Percentiles rank a stretch among this genome's conserved stretches.
phyloP scores from a whole-genome alignment of 2,888 invertebrate genomes.

The Fragum sueziense region DNA sequence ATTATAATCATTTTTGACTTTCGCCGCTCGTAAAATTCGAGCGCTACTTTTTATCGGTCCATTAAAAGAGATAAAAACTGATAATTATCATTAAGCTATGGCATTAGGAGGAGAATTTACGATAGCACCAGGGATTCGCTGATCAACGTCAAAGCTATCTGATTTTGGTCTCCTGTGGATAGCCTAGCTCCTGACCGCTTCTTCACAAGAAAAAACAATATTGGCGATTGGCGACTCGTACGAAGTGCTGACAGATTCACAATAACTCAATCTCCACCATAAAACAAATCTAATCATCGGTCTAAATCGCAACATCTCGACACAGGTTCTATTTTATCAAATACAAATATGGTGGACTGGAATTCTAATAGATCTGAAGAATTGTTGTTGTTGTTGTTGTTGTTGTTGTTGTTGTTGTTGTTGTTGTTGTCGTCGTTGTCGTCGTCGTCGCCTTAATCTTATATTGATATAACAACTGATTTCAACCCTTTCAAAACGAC shows the following conservation, averaged over 20 bases:
- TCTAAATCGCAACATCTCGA: slow-evolving; percentile 19
- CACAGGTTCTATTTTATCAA: neutral
- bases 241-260: slow-evolving; percentile 23
- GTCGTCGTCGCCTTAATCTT: neutral
- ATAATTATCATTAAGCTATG: slow-evolving; percentile 19
- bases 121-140: neutral
- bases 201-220: slow-evolving; percentile 23
- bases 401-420: neutral
- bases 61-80: slow-evolving; percentile 13
- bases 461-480: neutral
- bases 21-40: neutral
- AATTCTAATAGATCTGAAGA: neutral
- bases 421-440: neutral
- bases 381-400: neutral
- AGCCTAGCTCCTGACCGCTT: slow-evolving; percentile 19
- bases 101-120: slow-evolving; percentile 13
- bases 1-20: neutral
- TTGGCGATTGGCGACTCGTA: slow-evolving; percentile 29
- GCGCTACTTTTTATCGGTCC: slow-evolving; percentile 9
- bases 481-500: neutral
- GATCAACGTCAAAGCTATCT: slow-evolving; percentile 22
- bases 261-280: slow-evolving; percentile 30
- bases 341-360: neutral
- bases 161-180: slow-evolving; percentile 24
- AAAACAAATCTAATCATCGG: slow-evolving; percentile 18